These are phyloP conservation scores for Augochlorella aurata DNA, from an alignment of 2,888 invertebrate species.

Conservation along the genomic window DNA sequence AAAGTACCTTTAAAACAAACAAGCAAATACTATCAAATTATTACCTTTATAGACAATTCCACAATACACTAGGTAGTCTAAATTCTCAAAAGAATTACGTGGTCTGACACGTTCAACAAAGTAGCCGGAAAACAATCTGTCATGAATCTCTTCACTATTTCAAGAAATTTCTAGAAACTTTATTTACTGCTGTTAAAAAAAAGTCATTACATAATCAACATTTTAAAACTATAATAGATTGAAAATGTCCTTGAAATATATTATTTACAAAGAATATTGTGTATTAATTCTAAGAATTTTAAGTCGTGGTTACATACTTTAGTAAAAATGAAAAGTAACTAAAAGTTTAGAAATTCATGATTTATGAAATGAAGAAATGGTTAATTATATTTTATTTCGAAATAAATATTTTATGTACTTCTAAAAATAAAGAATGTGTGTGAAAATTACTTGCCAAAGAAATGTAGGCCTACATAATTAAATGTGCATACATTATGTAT, in stretches of 20 bases:
- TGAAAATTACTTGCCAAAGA: neutral
- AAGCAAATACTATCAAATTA: neutral
- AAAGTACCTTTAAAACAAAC: neutral
- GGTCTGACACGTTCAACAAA: slow-evolving; percentile 32
- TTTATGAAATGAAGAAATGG: too few relatives aligned
- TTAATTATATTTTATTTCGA: neutral
- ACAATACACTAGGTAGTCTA: neutral
- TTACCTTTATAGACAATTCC: slow-evolving; percentile 36
- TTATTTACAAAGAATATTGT: neutral
- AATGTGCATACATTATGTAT: neutral
- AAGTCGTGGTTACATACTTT: neutral
- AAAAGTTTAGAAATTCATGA: too few relatives aligned
- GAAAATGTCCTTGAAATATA: neutral
- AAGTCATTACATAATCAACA: neutral
- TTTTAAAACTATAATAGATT: neutral
- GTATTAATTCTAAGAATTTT: neutral
- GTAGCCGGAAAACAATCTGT: slow-evolving; percentile 11
- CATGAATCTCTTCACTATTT: neutral
- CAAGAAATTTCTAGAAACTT: slow-evolving; percentile 1
- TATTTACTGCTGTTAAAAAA: neutral
- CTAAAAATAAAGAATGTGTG: slow-evolving; percentile 1
- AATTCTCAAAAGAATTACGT: slow-evolving; percentile 28
- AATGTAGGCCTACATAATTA: neutral
- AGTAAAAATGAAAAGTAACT: neutral
- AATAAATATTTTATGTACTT: neutral